phyloP scores from a whole-genome alignment of 1,140 invertebrate species.

The Pogonognathellus flavescens region DNA sequence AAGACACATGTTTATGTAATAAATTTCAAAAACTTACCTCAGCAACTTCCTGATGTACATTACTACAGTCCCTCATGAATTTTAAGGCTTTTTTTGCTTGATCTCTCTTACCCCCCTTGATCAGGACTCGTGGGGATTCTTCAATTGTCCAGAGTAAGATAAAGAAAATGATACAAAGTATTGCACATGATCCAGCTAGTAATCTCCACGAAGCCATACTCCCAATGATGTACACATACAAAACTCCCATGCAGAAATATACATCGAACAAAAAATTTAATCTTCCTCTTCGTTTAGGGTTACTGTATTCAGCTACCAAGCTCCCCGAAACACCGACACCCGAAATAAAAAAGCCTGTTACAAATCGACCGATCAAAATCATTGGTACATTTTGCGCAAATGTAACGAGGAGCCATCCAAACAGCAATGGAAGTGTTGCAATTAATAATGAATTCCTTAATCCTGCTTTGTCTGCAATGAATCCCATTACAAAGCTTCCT shows the following conservation, averaged over 20 bases:
- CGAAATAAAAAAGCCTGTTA: constrained; percentile 70
- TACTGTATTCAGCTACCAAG: constrained; percentile 71
- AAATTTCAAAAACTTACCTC: too few species aligned
- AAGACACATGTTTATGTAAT: too few species aligned
- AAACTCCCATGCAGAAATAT: neutral
- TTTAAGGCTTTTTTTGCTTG: neutral
- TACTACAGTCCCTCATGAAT: neutral
- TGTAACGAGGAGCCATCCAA: constrained; percentile 69
- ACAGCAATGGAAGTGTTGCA: constrained; percentile 68
- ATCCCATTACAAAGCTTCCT: constrained; percentile 67
- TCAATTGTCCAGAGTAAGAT: neutral
- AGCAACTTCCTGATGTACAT: neutral
- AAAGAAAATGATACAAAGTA: constrained; percentile 28
- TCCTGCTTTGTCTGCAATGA: constrained; percentile 75
- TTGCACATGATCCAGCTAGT: constrained; percentile 20
- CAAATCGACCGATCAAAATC: constrained; percentile 69
- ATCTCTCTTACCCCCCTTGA: neutral
- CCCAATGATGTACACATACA: constrained; percentile 19
- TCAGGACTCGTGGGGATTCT: constrained; percentile 49
- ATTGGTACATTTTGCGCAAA: constrained; percentile 50
- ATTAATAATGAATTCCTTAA: constrained; percentile 70
- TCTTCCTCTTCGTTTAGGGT: constrained; percentile 69
- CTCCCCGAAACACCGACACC: constrained; percentile 75
- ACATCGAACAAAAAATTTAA: constrained; percentile 59
- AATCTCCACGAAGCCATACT: constrained; percentile 24